Percentiles rank a stretch among this genome's conserved stretches.
These are phyloP conservation scores for Uloborus diversus DNA, from an alignment of 1,140 invertebrate species.

Conservation along the genomic window DNA sequence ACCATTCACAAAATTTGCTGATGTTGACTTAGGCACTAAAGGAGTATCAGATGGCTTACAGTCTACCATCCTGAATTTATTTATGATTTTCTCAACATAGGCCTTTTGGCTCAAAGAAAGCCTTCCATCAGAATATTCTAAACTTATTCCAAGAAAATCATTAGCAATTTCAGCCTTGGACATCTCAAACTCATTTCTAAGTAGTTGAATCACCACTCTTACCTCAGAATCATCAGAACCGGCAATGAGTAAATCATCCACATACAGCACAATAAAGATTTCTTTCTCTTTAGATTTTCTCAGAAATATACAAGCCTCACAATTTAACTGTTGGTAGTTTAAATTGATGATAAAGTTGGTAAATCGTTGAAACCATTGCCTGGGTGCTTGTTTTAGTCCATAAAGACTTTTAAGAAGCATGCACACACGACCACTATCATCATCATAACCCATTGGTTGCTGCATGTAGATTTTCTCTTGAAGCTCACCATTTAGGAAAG, in stretches of 20 bases:
- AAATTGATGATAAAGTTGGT: constrained; percentile 7
- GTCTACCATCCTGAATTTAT: background rate
- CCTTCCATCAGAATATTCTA: background rate
- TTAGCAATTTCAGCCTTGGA: constrained; percentile 16
- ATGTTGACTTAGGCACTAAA: too few relatives aligned
- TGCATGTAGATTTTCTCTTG: constrained; percentile 65
- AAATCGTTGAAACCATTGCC: too few relatives aligned
- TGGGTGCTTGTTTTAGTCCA: constrained; percentile 59
- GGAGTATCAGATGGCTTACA: constrained; percentile 16
- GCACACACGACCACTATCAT: constrained; percentile 36
- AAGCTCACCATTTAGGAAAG: constrained; percentile 64
- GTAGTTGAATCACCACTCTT: constrained; percentile 8
- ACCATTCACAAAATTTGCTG: too few relatives aligned
- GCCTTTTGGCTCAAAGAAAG: background rate
- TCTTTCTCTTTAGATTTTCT: background rate
- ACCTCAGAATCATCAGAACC: constrained; percentile 7
- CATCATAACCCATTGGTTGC: constrained; percentile 59
- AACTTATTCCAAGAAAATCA: constrained; percentile 20
- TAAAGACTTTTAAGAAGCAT: constrained; percentile 56
- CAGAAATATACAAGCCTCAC: constrained; percentile 4
- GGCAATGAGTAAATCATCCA: constrained; percentile 24
- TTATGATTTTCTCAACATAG: background rate
- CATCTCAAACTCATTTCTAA: constrained; percentile 19
- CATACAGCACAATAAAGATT: constrained; percentile 15
- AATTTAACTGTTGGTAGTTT: constrained; percentile 5